phyloP scores from a whole-genome alignment of 2,113 vertebrate species.

The Polypterus bichir region DNA sequence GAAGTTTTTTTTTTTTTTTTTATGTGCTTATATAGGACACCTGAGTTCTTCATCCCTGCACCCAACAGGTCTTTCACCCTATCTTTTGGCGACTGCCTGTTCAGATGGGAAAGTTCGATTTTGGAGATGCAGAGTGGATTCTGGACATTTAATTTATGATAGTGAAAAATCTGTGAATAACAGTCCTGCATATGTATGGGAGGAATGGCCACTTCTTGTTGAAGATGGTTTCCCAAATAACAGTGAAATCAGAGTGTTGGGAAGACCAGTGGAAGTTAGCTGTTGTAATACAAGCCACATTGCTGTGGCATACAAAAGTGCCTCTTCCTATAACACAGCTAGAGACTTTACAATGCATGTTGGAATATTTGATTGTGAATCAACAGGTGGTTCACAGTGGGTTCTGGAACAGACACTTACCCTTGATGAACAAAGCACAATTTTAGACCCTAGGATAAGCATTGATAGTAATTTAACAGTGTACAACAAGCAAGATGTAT shows the following conservation, averaged over 20 bases:
- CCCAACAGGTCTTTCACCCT: constrained; percentile 77
- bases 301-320: constrained; percentile 75
- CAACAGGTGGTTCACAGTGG: constrained; percentile 89
- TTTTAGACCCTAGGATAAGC: constrained; percentile 39
- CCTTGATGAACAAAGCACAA: constrained; percentile 51
- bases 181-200: constrained; percentile 64
- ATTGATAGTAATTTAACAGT: constrained; percentile 39
- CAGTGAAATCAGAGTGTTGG: constrained; percentile 67
- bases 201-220: constrained; percentile 86
- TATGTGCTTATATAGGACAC: constrained; percentile 60
- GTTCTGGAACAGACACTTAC: constrained; percentile 81
- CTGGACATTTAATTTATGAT: constrained; percentile 24
- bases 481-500: constrained; percentile 35
- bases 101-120: constrained; percentile 87
- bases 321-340: constrained; percentile 28
- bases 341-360: constrained; percentile 64
- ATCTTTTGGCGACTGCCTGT: constrained; percentile 88
- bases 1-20: constrained; percentile 14
- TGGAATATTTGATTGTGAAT: constrained; percentile 89
- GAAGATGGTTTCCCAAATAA: constrained; percentile 66
- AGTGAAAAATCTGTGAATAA: constrained; percentile 16
- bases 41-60: constrained; percentile 86
- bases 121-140: constrained; percentile 67
- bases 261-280: constrained; percentile 71
- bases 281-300: constrained; percentile 88